Conservation (phyloP, 2,888 invertebrate genomes). For the Ophioninae sp. region DNA sequence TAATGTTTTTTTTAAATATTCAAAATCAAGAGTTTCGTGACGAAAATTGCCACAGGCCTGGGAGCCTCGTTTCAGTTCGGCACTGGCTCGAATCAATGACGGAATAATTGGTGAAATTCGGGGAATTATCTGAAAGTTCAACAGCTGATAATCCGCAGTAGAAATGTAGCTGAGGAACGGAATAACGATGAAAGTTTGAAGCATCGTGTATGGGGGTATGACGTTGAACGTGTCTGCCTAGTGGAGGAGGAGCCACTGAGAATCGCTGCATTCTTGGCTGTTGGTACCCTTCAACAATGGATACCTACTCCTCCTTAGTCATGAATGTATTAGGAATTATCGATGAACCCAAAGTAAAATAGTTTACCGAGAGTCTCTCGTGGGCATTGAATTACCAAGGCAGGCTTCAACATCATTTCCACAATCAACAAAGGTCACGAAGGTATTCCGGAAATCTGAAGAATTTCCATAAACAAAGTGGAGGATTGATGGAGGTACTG, state of each 20-base stretch:
- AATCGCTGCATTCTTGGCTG: background rate
- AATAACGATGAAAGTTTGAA: background rate
- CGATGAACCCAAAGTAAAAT: background rate
- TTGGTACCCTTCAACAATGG: background rate
- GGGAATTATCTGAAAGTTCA: background rate
- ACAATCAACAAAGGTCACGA: background rate
- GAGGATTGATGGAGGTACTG: no score
- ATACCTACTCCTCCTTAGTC: background rate
- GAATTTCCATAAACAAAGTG: background rate
- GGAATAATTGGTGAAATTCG: background rate
- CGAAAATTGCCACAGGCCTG: no score
- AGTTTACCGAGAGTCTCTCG: background rate
- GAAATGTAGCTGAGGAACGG: background rate
- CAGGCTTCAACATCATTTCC: background rate
- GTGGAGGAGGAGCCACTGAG: background rate
- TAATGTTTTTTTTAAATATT: no score
- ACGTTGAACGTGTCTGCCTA: background rate
- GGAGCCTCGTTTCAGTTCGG: no score
- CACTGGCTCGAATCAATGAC: background rate
- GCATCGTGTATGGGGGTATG: background rate
- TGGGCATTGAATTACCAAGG: background rate
- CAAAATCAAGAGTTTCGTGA: no score
- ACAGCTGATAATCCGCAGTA: background rate
- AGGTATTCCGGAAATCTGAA: background rate
- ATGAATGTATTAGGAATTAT: background rate